phyloP scores from a whole-genome alignment of 2,797 vertebrate species.

The Siniperca scherzeri region DNA sequence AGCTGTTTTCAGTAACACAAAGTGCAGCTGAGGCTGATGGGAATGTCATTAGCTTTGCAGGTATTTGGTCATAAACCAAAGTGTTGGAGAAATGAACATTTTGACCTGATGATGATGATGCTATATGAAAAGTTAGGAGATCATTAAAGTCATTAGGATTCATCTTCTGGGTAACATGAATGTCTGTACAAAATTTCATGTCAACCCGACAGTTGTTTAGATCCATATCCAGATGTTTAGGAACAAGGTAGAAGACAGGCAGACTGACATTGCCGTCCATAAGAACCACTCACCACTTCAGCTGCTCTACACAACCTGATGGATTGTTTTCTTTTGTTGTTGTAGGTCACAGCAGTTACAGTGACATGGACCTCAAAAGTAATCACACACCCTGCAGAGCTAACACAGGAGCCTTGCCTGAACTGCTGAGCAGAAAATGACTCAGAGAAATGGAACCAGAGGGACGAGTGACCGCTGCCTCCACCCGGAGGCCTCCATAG shows the following conservation, averaged over 20 bases:
- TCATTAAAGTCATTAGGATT: too few relatives aligned
- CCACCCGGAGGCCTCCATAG: conserved; percentile 36
- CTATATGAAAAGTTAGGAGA: too few relatives aligned
- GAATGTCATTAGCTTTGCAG: too few relatives aligned
- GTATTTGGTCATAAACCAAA: too few relatives aligned
- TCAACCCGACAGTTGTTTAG: not conserved
- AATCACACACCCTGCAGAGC: conserved; percentile 53
- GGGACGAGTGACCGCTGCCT: conserved; percentile 51
- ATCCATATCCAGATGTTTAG: too few relatives aligned
- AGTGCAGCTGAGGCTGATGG: too few relatives aligned
- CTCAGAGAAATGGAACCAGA: conserved; percentile 61
- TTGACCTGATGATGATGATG: too few relatives aligned
- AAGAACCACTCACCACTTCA: not conserved
- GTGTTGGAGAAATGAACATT: too few relatives aligned
- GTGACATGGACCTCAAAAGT: conserved; percentile 67
- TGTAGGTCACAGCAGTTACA: conserved; percentile 30
- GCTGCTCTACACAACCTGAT: not conserved
- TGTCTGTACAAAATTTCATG: not conserved
- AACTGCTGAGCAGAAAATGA: conserved; percentile 68
- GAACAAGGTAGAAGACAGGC: not conserved
- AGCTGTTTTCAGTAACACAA: too few relatives aligned
- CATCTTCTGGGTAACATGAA: not conserved
- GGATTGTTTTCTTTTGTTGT: not conserved
- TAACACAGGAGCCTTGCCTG: conserved; percentile 31
- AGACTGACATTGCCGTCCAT: not conserved